Base-by-base conservation (phyloP, 2,113 vertebrate species). In the Clinocottus analis region DNA sequence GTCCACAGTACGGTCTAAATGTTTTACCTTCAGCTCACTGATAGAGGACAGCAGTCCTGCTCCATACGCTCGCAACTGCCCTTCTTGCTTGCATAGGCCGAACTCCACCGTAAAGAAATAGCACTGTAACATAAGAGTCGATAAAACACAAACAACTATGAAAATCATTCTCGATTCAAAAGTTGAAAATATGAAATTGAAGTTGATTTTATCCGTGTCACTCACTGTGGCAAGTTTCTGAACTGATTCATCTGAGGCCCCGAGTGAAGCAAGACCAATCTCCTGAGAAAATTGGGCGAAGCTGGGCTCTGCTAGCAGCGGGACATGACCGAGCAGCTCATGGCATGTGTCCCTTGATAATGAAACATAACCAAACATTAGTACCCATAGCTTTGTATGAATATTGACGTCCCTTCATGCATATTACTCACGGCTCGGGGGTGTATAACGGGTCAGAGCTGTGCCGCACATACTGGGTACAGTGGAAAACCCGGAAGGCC, bases 41-140 rank as follows among this genome's bases (percentile, higher is more conserved):
- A 99, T 97, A 0, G 98, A 99, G 62, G 98, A 99, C 75, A 99
- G 96, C 87, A 99, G 92, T 35, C 98, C 98, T 6, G 98, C 98
- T 23, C 98, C 98, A 45, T 98, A 99, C 29, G 97, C 98, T 90
- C 96, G 94, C 43, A 99, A 91, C 77, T 96, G 94, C 14, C 97
- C 98, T 56, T 99, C 97, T 87, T 99, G 97, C 89, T 98, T 99
- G 92, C 97, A 99, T 85, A 99, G 92, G 59, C 98, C 98, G 88
- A 99, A 99, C 91, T 99, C 98, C 91, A 99, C 97, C 0, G 98
- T 99, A 81, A 99, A 99, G 93, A 99, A 99, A 83, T 99, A 99
- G 88, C 98, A 99, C 98, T 99, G 92, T 62, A 90, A 47, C 89
- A 70, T 8, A 77, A 51, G 31, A 70, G 23, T 5, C 6, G 19